These are phyloP conservation scores for Nannoperca obscura DNA, from an alignment of 2,797 vertebrate genomes.

Conservation along the genomic window DNA sequence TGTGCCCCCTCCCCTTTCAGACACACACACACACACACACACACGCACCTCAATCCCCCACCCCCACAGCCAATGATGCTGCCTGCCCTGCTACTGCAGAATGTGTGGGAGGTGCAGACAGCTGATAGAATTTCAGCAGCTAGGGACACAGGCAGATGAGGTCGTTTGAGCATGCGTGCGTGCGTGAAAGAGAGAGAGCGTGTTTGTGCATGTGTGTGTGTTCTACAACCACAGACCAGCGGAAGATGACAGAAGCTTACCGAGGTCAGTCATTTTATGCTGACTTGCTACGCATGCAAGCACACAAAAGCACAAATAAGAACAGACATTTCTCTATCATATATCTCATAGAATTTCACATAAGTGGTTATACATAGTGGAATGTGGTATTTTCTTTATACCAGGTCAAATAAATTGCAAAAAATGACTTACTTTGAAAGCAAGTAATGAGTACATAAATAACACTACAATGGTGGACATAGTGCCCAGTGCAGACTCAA, in stretches of 20 bases:
- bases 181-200: not conserved
- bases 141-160: constrained; percentile 73
- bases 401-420: not conserved
- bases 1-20: constrained; percentile 61
- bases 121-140: constrained; percentile 85
- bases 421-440: not conserved
- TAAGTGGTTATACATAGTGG: not conserved
- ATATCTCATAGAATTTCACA: not conserved
- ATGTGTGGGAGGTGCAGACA: constrained; percentile 82
- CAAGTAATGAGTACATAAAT: not conserved
- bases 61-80: constrained; percentile 62
- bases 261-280: constrained; percentile 72
- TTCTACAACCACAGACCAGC: constrained; percentile 74
- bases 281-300: constrained; percentile 62
- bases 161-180: constrained; percentile 50
- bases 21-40: constrained; percentile 18
- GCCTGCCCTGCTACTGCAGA: constrained; percentile 76
- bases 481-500: not conserved
- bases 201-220: not conserved
- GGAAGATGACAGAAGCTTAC: constrained; percentile 74
- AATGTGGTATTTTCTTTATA: not conserved
- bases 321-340: constrained; percentile 26
- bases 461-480: not conserved
- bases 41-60: constrained; percentile 52
- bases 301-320: constrained; percentile 54